phyloP scores from a whole-genome alignment of 2,888 invertebrate species.

The Brachyptera putata region DNA sequence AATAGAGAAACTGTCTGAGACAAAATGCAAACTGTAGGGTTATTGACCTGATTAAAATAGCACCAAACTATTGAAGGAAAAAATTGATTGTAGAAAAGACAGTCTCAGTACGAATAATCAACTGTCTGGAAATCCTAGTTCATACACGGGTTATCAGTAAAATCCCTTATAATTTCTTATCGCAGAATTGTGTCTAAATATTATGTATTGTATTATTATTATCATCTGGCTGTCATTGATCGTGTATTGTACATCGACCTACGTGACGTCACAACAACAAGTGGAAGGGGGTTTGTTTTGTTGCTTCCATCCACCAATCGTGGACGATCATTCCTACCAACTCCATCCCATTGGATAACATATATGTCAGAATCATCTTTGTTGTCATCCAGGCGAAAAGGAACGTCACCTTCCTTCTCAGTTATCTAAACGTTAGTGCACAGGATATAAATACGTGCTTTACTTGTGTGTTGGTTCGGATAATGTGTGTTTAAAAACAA shows the following conservation, averaged over 20 bases:
- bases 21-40: no score
- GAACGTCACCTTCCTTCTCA: constrained; percentile 11
- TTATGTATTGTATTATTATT: no score
- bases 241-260: constrained; percentile 30
- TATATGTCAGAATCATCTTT: constrained; percentile 23
- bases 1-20: no score
- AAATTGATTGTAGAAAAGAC: no score
- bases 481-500: neutral
- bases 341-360: neutral
- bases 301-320: constrained; percentile 26
- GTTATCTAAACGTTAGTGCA: neutral
- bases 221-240: constrained; percentile 26
- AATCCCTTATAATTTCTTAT: no score
- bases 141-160: no score
- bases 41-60: no score
- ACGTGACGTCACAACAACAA: constrained; percentile 25
- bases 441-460: neutral
- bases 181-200: no score
- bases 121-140: no score
- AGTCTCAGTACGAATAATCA: no score
- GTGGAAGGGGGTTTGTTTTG: constrained; percentile 31
- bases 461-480: neutral
- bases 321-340: neutral
- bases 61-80: no score
- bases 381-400: constrained; percentile 23